Conservation (phyloP, 2,113 vertebrate genomes). For the Microtus pennsylvanicus region DNA sequence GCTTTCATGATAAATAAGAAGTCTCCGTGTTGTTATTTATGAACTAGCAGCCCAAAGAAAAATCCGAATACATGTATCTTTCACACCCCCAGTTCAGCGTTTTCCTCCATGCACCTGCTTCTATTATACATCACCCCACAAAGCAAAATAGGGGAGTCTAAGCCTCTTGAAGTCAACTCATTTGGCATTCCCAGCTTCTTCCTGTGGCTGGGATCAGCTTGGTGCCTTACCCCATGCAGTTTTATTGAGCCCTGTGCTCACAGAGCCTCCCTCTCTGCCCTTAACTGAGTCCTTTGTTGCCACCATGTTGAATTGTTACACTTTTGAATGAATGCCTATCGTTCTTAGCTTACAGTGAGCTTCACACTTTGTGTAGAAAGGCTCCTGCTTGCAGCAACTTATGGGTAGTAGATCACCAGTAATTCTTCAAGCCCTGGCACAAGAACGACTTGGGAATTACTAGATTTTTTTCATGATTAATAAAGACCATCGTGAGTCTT, state of each 20-base stretch:
- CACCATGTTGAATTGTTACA: neutral
- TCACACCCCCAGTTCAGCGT: neutral
- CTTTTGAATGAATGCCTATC: neutral
- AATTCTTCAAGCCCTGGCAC: neutral
- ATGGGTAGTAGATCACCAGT: neutral
- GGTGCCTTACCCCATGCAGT: rapidly evolving
- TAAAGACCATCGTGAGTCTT: neutral
- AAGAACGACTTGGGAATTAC: neutral
- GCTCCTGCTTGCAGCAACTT: neutral
- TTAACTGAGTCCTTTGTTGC: neutral
- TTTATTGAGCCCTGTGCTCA: rapidly evolving
- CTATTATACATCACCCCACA: neutral
- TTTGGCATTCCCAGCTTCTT: neutral
- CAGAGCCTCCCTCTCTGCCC: neutral
- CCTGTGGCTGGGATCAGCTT: too few species aligned
- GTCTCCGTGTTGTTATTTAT: neutral
- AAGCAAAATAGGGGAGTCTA: neutral
- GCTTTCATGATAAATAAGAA: neutral
- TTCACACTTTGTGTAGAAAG: neutral
- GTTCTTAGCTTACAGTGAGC: neutral
- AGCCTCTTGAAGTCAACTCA: neutral
- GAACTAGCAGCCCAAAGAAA: neutral
- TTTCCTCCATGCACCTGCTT: rapidly evolving
- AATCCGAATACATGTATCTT: neutral
- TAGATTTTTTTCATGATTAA: neutral